A percentile compares a stretch with the other conserved stretches of the same genome.
phyloP scores from a whole-genome alignment of 2,888 invertebrate genomes.

The Bellardia bayeri region DNA sequence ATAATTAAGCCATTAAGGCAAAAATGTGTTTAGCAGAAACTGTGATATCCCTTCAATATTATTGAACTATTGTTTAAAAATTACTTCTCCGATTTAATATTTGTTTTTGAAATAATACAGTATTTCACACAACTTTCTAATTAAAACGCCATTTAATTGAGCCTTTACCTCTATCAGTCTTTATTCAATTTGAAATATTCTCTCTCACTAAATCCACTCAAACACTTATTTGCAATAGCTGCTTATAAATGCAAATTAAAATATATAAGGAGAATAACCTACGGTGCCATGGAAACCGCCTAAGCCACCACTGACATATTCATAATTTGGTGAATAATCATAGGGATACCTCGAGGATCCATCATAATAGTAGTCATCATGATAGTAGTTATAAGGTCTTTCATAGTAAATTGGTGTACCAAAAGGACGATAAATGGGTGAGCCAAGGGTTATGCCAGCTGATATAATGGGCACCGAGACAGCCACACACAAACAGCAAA shows the following conservation, averaged over 20 bases:
- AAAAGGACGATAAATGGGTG: constrained; percentile 53
- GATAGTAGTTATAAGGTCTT: constrained; percentile 53
- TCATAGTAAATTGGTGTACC: constrained; percentile 58
- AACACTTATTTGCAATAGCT: neutral
- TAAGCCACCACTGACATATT: constrained; percentile 52
- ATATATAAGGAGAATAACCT: constrained; percentile 49
- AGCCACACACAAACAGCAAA: constrained; percentile 21
- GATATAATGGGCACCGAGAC: constrained; percentile 63
- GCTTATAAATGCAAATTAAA: neutral
- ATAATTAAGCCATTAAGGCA: too few species aligned
- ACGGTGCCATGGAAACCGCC: constrained; percentile 48
- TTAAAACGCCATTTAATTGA: neutral
- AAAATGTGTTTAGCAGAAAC: too few species aligned
- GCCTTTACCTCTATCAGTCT: constrained; percentile 56
- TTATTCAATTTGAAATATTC: constrained; percentile 48
- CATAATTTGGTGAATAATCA: constrained; percentile 32
- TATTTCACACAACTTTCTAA: neutral
- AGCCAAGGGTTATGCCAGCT: constrained; percentile 69
- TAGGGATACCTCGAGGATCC: constrained; percentile 31
- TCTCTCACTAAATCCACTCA: constrained; percentile 56
- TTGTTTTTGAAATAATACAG: too few species aligned
- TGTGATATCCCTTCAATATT: too few species aligned
- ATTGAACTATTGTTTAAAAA: too few species aligned
- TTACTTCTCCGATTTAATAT: too few species aligned
- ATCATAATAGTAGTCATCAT: constrained; percentile 49